Base-by-base conservation (phyloP, 2,797 vertebrate species). In the Onychomys torridus region DNA sequence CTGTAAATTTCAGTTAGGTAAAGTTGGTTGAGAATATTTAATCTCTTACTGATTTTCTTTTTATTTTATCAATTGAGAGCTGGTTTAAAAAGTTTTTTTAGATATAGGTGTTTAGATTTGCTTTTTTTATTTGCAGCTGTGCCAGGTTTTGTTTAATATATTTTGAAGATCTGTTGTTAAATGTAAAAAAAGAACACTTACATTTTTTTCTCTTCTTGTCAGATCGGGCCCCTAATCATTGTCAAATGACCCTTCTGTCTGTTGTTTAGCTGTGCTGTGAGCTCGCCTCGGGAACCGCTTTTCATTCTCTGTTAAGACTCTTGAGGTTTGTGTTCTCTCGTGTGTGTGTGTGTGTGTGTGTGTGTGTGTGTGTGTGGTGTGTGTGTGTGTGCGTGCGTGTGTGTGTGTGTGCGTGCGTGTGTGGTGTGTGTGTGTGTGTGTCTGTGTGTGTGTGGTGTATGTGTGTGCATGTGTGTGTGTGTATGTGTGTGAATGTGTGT, bases 91-190 rank as follows among this genome's bases (percentile, higher is more conserved):
- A 46, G 46, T 12, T 59, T 40, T 46, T 86, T 86, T 34, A 71
- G 37, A 40, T 25, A 34, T 43, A 52, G 25, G 5, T 81, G 13
- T 49, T 59, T 76, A 90, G 8, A 25, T 81, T 14, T 40, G 0
- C 43, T 73, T 73, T 52, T 61, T 69, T 49, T 7, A 52, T 93
- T 89, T 65, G 34, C 29, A 57, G 13, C 25, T 77, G 29, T 67
- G 16, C 9, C n/a, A 46, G 5, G 23, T 88, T 94, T 93, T 59
- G 29, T 12, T 34, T 87, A 19, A 65, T 81, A 9, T 75, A 52
- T 87, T 82, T 82, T 90, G 65, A 95, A 79, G 29, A 71, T 89
- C 52, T 89, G 17, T 65, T 73, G 34, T 59, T 75, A n/a, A 29
- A 49, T 57, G 37, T 17, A 37, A 40, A 52, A 59, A n/a, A 34